phyloP scores from a whole-genome alignment of 2,113 vertebrate genomes.

The Chionomys nivalis region DNA sequence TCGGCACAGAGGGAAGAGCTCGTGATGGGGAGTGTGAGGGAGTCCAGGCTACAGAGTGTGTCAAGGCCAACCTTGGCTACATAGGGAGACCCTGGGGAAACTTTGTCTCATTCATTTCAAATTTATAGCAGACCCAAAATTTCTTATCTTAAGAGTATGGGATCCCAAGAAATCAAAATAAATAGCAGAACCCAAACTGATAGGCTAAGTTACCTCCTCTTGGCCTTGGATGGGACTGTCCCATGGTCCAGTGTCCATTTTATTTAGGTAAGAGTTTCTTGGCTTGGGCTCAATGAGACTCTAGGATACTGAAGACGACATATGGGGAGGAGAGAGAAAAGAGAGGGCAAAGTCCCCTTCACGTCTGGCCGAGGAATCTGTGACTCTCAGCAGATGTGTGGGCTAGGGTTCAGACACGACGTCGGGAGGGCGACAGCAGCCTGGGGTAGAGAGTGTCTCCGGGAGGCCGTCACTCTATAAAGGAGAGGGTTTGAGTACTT shows the following conservation, averaged over 20 bases:
- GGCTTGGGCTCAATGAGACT: not conserved
- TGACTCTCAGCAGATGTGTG: constrained; percentile 58
- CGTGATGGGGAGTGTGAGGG: not conserved
- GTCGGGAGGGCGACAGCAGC: not conserved
- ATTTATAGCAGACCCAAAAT: not conserved
- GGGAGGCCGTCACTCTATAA: not conserved
- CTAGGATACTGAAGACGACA: not conserved
- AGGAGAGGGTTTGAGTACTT: not conserved
- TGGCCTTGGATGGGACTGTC: not conserved
- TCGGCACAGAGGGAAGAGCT: not conserved
- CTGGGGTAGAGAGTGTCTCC: not conserved
- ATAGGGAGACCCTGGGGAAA: not conserved
- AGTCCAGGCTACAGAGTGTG: not conserved
- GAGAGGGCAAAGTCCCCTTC: constrained; percentile 57
- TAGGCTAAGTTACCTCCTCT: not conserved
- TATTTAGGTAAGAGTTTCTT: not conserved
- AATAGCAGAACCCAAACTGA: not conserved
- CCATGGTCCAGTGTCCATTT: not conserved
- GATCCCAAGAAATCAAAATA: not conserved
- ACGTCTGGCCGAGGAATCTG: constrained; percentile 36
- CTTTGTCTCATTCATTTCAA: not conserved
- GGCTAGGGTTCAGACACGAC: constrained; percentile 55
- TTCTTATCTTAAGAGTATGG: not conserved
- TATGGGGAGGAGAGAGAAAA: constrained; percentile 51
- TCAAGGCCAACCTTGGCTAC: not conserved